Conservation (phyloP, 2,797 vertebrate genomes). For the Danio albolineatus region DNA sequence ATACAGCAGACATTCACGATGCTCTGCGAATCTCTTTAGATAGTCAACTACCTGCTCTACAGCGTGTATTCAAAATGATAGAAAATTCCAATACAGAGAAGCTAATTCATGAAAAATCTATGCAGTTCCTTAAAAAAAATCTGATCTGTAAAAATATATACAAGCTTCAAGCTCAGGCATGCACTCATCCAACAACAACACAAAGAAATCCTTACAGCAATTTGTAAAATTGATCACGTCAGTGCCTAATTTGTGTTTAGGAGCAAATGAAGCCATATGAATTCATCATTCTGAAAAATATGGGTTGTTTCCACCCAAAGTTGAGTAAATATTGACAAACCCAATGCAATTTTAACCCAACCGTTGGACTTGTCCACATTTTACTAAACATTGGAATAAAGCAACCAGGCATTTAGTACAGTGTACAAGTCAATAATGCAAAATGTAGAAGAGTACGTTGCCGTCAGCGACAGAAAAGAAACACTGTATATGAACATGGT, state of each 20-base stretch:
- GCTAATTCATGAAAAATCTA: conserved; percentile 9
- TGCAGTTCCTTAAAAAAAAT: not conserved
- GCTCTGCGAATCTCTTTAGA: not conserved
- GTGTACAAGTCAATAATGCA: too few relatives aligned
- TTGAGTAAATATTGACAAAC: not conserved
- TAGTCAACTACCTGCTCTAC: not conserved
- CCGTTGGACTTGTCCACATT: too few relatives aligned
- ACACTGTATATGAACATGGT: not conserved
- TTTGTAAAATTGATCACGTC: too few relatives aligned
- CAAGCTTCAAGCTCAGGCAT: not conserved
- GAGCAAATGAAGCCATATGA: too few relatives aligned
- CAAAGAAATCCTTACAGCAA: too few relatives aligned
- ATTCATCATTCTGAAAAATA: not conserved
- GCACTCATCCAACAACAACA: not conserved
- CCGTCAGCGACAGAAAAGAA: not conserved
- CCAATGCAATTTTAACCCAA: too few relatives aligned
- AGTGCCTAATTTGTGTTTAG: too few relatives aligned
- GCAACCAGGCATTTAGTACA: too few relatives aligned
- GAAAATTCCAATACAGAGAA: not conserved
- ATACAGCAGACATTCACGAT: not conserved
- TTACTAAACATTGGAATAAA: too few relatives aligned
- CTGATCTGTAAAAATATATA: not conserved
- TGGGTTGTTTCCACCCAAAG: not conserved
- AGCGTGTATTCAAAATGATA: conserved; percentile 1
- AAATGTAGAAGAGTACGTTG: not conserved